These are phyloP conservation scores for Pollimyrus isidori DNA, from an alignment of 2,113 vertebrate species.

Conservation along the genomic window DNA sequence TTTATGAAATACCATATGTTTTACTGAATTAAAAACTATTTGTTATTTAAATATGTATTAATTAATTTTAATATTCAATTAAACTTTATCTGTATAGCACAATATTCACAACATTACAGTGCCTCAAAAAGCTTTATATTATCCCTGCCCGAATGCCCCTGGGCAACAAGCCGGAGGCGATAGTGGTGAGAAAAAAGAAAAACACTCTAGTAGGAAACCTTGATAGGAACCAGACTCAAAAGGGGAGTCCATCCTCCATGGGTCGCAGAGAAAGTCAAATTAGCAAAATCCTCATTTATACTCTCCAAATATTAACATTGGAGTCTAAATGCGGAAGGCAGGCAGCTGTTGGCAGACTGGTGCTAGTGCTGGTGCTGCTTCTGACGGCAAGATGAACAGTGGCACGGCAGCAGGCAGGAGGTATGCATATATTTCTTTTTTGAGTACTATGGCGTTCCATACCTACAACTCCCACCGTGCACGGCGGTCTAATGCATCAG, in stretches of 20 bases:
- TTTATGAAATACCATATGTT: background rate
- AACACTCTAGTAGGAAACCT: background rate
- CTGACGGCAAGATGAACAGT: background rate
- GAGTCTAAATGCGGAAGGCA: background rate
- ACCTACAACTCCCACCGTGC: conserved; percentile 45
- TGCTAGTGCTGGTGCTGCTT: background rate
- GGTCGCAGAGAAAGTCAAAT: background rate
- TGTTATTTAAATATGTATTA: background rate
- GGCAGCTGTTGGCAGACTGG: background rate
- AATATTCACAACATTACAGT: background rate
- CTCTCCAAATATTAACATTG: background rate
- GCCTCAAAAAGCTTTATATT: background rate
- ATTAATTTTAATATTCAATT: background rate
- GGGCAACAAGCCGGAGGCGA: background rate
- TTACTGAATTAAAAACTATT: background rate
- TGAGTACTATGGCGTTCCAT: background rate
- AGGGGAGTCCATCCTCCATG: background rate
- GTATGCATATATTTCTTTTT: background rate
- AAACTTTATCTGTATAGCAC: background rate
- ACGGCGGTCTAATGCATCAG: background rate
- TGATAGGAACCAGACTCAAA: background rate
- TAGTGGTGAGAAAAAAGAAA: background rate
- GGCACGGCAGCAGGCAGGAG: background rate
- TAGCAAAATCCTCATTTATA: background rate
- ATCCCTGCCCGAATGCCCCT: background rate